Percentiles rank a stretch among this genome's conserved stretches.
Evolutionary conservation across 1,140 invertebrate species (phyloP).

Genomic region (Nasonia giraulti): DNA sequence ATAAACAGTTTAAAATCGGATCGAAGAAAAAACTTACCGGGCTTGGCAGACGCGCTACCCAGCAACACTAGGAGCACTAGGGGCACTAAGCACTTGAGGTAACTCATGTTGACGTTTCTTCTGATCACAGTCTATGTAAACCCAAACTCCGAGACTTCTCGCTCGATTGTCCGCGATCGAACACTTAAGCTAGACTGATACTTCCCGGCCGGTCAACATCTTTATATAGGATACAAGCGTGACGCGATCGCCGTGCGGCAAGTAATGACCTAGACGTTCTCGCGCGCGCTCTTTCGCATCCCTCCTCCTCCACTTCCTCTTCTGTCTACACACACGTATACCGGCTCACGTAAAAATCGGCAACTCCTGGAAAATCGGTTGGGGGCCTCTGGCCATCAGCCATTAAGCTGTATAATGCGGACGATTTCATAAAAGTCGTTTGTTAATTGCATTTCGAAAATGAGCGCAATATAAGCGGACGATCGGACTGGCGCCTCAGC

Average conservation of each 20-base stretch:
- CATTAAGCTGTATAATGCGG: neutral
- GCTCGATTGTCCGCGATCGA: conserved; percentile 19
- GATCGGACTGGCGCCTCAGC: too few species aligned
- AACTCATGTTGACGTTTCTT: conserved; percentile 52
- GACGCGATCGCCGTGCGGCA: conserved; percentile 24
- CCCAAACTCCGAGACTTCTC: neutral
- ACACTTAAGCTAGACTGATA: conserved; percentile 46
- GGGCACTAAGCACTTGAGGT: conserved; percentile 60
- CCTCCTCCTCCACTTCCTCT: neutral
- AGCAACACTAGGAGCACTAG: conserved; percentile 57
- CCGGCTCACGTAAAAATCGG: neutral
- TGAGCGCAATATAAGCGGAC: neutral
- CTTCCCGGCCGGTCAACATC: conserved; percentile 36
- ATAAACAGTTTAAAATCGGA: too few species aligned
- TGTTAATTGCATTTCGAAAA: neutral
- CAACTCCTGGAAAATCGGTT: neutral
- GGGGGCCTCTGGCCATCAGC: neutral
- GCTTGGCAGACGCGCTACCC: conserved; percentile 51
- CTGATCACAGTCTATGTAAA: neutral
- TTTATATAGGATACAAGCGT: conserved; percentile 48
- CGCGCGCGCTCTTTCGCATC: neutral
- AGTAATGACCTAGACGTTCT: conserved; percentile 39
- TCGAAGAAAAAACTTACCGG: conserved; percentile 54
- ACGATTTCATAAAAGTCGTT: neutral
- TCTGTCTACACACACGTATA: neutral